A percentile compares a stretch with the other conserved stretches of the same genome.
Conservation (phyloP, 1,140 invertebrate species). For the Drosophila rhopaloa region DNA sequence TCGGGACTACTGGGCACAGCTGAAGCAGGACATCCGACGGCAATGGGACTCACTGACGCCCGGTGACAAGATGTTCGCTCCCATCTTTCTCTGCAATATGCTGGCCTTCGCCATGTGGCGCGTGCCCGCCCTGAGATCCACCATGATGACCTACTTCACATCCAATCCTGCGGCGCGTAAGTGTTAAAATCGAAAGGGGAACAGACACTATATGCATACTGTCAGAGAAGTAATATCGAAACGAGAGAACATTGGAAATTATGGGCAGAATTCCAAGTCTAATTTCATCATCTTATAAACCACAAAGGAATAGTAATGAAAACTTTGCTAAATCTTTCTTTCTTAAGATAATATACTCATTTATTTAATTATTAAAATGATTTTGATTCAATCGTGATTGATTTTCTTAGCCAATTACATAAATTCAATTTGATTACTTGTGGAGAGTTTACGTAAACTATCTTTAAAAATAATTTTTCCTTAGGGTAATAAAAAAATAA, state of each 20-base stretch:
- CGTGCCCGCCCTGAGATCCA: slow-evolving; percentile 88
- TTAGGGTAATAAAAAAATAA: no score
- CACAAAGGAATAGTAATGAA: neutral
- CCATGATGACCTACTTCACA: slow-evolving; percentile 95
- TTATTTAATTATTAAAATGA: no score
- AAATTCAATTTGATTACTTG: no score
- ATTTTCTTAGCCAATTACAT: no score
- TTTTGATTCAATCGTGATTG: no score
- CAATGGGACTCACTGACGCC: slow-evolving; percentile 91
- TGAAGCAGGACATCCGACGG: slow-evolving; percentile 84
- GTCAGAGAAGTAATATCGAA: neutral
- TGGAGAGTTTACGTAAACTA: no score
- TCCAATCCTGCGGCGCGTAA: slow-evolving; percentile 91
- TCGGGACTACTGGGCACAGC: slow-evolving; percentile 49
- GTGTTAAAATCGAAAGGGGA: slow-evolving; percentile 41
- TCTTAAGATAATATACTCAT: no score
- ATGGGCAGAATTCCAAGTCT: neutral
- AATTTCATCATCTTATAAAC: neutral
- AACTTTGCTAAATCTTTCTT: no score
- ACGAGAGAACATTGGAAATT: neutral
- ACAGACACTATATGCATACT: neutral
- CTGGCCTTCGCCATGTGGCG: slow-evolving; percentile 94
- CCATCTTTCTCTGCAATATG: slow-evolving; percentile 92
- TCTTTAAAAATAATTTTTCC: no score
- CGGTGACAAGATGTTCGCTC: slow-evolving; percentile 92